Base-by-base conservation (phyloP, 2,888 invertebrate genomes). In the Ariolimax columbianus region DNA sequence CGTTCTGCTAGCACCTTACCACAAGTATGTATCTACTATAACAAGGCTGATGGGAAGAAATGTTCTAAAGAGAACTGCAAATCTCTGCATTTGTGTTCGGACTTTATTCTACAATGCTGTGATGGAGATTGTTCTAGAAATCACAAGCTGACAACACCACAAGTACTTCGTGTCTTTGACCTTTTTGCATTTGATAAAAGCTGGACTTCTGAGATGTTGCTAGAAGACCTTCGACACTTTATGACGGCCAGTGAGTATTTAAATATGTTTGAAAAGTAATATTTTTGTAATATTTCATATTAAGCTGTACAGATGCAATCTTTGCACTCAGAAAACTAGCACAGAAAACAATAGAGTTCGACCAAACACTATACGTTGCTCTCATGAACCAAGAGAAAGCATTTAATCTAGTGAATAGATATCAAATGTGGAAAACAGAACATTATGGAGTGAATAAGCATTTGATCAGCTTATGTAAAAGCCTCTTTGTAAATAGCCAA, bases 11-110 rank as follows among this genome's bases (percentile, higher is more conserved):
- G 26, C 30, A 82, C 82, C 11, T 4, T 75, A 30, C 82, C 73
- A 40, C 82, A 82, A 38, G 47, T 82, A 9, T 82, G 82, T 47
- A 75, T 73, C 11, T 82, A 75, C 33, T 82, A 82, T 51, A 82
- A 82, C 33, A 72, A 36, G 17, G 68, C 43, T 33, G 72, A 72
- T 47, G 75, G 75, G 23, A 82, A 75, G 30, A 40, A 43, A 33
- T 82, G 82, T 43, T 14, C 75, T 19, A 33, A 40, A 9, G 47
- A 75, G 43, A 55, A 63, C 9, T 82, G 82, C 63, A 82, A 36
- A 63, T 82, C 82, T 9, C 43, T 82, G 17, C 82, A 82, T 63
- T 11, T 82, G 4, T 82, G 82, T 43, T 38, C 43, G 30, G 63
- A 82, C 30, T 82, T 63, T 43, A 36, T 82, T 33, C 75, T 43